Percentiles rank a stretch among this genome's conserved stretches.
phyloP scores from a whole-genome alignment of 1,140 invertebrate genomes.

The Dreissena rostriformis region DNA sequence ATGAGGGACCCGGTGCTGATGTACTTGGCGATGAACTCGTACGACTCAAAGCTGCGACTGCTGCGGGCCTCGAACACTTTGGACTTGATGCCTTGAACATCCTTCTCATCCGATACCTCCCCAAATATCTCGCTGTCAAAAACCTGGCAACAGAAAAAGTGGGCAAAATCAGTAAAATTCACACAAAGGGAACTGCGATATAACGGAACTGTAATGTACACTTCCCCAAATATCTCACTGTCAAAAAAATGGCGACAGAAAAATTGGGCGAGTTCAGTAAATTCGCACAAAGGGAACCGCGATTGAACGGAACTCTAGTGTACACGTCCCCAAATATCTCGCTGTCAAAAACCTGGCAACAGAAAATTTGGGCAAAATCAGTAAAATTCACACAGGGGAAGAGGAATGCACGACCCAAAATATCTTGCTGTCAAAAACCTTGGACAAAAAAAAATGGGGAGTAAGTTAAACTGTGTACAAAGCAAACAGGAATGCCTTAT shows the following conservation, averaged over 20 bases:
- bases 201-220: background rate
- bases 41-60: slow-evolving; percentile 92
- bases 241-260: background rate
- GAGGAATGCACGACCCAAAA: background rate
- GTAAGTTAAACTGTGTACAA: background rate
- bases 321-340: slow-evolving; percentile 94
- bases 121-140: slow-evolving; percentile 95
- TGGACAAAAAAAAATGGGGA: too few species aligned
- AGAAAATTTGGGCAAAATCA: background rate
- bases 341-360: slow-evolving; percentile 87
- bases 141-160: slow-evolving; percentile 81
- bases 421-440: background rate
- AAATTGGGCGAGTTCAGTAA: too few species aligned
- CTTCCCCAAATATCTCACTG: background rate
- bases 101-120: slow-evolving; percentile 93
- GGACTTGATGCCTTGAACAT: slow-evolving; percentile 90
- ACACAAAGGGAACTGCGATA: background rate
- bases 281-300: too few species aligned
- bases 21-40: slow-evolving; percentile 90
- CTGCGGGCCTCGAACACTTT: slow-evolving; percentile 86
- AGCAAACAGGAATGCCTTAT: background rate
- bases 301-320: too few species aligned
- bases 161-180: background rate
- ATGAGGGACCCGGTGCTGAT: slow-evolving; percentile 89
- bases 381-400: background rate